phyloP scores from a whole-genome alignment of 2,888 invertebrate genomes.

The Cerceris rybyensis region DNA sequence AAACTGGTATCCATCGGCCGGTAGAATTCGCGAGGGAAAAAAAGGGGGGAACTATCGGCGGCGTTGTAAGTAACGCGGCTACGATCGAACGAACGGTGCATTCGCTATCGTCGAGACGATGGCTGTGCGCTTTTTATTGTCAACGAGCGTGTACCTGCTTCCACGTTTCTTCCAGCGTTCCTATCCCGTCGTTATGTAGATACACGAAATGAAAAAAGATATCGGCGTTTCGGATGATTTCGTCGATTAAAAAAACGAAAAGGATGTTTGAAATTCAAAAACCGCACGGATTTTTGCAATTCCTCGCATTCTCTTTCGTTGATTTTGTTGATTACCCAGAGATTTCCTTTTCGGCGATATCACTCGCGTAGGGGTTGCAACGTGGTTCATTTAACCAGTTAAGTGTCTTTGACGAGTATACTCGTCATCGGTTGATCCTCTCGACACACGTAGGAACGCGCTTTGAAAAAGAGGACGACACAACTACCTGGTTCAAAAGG shows the following conservation, averaged over 20 bases:
- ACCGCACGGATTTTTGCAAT: too few species aligned
- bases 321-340: too few species aligned
- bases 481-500: too few species aligned
- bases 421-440: too few species aligned
- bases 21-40: conserved; percentile 7
- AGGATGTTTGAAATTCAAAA: neutral
- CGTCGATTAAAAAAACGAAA: neutral
- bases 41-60: conserved; percentile 5
- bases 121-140: conserved; percentile 16
- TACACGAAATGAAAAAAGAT: neutral
- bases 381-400: too few species aligned
- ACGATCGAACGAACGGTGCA: conserved; percentile 7
- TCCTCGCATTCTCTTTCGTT: too few species aligned
- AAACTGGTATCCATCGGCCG: conserved; percentile 16
- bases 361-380: too few species aligned
- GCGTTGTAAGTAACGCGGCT: conserved; percentile 22
- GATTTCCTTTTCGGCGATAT: too few species aligned
- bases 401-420: too few species aligned
- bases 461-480: too few species aligned
- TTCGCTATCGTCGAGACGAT: conserved; percentile 7
- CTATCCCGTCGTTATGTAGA: neutral
- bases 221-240: neutral
- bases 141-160: conserved; percentile 5
- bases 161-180: conserved; percentile 2
- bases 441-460: too few species aligned